phyloP scores from a whole-genome alignment of 2,113 vertebrate species.

The Ondatra zibethicus region DNA sequence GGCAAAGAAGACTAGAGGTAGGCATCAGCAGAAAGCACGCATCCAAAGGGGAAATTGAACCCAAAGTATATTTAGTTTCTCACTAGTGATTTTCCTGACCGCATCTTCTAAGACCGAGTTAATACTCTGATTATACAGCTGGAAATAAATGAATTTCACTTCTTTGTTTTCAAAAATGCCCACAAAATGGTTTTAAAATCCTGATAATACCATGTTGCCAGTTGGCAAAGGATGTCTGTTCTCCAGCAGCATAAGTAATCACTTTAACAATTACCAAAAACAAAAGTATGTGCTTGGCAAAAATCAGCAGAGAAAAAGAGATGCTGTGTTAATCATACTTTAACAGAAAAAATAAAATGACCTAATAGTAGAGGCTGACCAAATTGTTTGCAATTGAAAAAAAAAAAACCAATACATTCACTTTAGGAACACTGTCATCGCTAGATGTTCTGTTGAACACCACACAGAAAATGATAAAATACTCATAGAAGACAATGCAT shows the following conservation, averaged over 20 bases:
- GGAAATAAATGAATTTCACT: conserved; percentile 43
- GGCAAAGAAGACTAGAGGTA: not conserved
- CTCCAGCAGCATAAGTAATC: conserved; percentile 31
- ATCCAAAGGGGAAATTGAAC: conserved; percentile 2
- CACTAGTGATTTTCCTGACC: not conserved
- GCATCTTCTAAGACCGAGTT: conserved; percentile 30
- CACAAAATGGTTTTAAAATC: conserved; percentile 55
- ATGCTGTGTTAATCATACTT: conserved; percentile 30
- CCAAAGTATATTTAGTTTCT: conserved; percentile 17
- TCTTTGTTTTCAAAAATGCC: conserved; percentile 63
- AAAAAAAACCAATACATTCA: not conserved
- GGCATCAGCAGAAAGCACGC: not conserved
- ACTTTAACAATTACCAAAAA: conserved; percentile 50
- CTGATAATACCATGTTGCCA: conserved; percentile 7
- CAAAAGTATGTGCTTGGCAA: conserved; percentile 37
- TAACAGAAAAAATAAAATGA: conserved; percentile 14
- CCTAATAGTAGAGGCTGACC: not conserved
- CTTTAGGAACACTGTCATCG: not conserved
- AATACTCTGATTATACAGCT: not conserved
- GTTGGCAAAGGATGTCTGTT: not conserved
- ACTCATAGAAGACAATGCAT: not conserved
- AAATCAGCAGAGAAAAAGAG: conserved; percentile 41
- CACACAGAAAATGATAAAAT: conserved; percentile 45
- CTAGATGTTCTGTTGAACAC: not conserved
- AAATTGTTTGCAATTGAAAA: conserved; percentile 29